Conservation (phyloP, 2,888 invertebrate genomes). For the Diogma glabrata region DNA sequence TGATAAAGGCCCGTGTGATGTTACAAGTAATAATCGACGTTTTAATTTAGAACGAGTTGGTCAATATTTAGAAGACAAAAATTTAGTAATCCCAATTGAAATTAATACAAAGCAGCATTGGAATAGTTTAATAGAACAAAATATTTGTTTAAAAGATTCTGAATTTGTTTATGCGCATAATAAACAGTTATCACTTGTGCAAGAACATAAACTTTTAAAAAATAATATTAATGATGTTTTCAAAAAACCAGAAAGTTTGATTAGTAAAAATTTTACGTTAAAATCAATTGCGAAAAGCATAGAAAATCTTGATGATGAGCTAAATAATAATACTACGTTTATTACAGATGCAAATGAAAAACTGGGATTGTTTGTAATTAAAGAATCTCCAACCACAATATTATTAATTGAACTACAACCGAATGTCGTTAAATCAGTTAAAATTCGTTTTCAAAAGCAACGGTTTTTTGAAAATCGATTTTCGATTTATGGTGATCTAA, state of each 20-base stretch:
- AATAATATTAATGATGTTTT: constrained; percentile 55
- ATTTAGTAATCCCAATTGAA: constrained; percentile 50
- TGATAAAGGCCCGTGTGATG: constrained; percentile 38
- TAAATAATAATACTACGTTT: neutral
- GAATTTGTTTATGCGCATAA: constrained; percentile 64
- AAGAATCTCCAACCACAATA: constrained; percentile 33
- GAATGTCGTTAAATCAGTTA: constrained; percentile 38
- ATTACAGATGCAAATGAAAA: constrained; percentile 29
- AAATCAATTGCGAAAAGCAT: constrained; percentile 42
- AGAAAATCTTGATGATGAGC: constrained; percentile 18
- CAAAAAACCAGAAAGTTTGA: constrained; percentile 48
- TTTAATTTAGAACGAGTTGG: constrained; percentile 84
- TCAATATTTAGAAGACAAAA: constrained; percentile 72
- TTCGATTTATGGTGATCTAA: constrained; percentile 28
- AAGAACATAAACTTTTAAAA: constrained; percentile 63
- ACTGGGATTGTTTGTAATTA: constrained; percentile 41
- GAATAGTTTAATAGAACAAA: constrained; percentile 62
- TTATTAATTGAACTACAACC: constrained; percentile 30
- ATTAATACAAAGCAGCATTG: constrained; percentile 58
- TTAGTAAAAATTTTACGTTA: constrained; percentile 49
- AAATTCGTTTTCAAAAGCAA: constrained; percentile 42
- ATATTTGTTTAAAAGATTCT: constrained; percentile 58
- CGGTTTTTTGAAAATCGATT: constrained; percentile 29
- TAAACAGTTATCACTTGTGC: constrained; percentile 64
- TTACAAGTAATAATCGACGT: constrained; percentile 36